Conservation (phyloP, 1,140 invertebrate species). For the Lordiphosa clarofinis region DNA sequence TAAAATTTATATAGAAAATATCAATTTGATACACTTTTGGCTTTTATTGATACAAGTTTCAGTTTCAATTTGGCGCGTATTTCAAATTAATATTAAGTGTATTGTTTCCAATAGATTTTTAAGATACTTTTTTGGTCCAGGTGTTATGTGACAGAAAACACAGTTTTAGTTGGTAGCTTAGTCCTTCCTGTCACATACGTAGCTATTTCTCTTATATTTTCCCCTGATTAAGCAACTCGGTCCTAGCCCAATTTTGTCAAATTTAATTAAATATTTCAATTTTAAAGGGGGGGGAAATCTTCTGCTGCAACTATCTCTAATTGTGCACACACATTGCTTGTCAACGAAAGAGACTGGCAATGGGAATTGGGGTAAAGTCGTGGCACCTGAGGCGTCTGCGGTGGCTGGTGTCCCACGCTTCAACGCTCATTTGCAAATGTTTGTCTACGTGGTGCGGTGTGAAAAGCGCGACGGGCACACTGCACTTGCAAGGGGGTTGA, state of each 20-base stretch:
- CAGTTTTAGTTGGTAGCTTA: too few species aligned
- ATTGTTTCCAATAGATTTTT: too few species aligned
- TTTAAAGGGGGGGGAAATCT: slow-evolving; percentile 17
- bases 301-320: slow-evolving; percentile 45
- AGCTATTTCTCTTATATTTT: too few species aligned
- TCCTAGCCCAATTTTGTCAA: slow-evolving; percentile 12
- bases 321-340: slow-evolving; percentile 34
- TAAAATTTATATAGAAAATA: too few species aligned
- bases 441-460: slow-evolving; percentile 58
- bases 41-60: too few species aligned
- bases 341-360: slow-evolving; percentile 1
- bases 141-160: too few species aligned
- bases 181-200: too few species aligned
- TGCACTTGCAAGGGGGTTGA: not conserved
- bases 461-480: slow-evolving; percentile 27
- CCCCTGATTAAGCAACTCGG: too few species aligned
- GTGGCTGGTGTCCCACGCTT: slow-evolving; percentile 46
- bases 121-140: too few species aligned
- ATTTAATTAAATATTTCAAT: slow-evolving; percentile 66
- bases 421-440: slow-evolving; percentile 67
- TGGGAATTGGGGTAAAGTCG: slow-evolving; percentile 5
- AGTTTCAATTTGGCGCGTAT: too few species aligned
- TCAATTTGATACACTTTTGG: too few species aligned
- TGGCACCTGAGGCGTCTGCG: slow-evolving; percentile 45
- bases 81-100: too few species aligned